A percentile compares a stretch with the other conserved stretches of the same genome.
Evolutionary conservation across 2,888 invertebrate species (phyloP).

Genomic region (Ophioninae sp.): DNA sequence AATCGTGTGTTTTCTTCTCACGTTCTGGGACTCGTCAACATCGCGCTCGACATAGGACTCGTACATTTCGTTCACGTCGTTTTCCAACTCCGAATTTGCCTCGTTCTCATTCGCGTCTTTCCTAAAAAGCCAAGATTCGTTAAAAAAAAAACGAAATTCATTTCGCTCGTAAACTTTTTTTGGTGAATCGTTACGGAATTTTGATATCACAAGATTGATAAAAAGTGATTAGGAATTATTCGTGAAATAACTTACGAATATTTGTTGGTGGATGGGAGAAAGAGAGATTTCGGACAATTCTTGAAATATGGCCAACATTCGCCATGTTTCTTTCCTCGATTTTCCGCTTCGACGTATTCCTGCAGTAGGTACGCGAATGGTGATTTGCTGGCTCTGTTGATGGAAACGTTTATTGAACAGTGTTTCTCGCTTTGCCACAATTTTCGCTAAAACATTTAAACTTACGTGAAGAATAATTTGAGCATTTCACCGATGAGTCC

Average conservation of each 20-base stretch:
- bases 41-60: conserved; percentile 53
- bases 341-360: conserved; percentile 92
- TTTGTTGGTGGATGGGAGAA: conserved; percentile 83
- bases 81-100: conserved; percentile 57
- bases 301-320: conserved; percentile 94
- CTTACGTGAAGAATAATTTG: conserved; percentile 92
- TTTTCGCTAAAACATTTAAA: background rate
- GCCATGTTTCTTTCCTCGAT: conserved; percentile 87
- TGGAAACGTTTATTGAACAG: conserved; percentile 4
- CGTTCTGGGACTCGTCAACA: conserved; percentile 57
- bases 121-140: conserved; percentile 56
- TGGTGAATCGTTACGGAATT: background rate
- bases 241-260: conserved; percentile 80
- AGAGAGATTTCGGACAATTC: conserved; percentile 91
- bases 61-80: conserved; percentile 60
- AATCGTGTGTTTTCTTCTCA: conserved; percentile 65
- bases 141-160: background rate
- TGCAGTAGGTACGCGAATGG: conserved; percentile 88
- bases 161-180: background rate
- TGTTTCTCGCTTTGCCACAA: background rate
- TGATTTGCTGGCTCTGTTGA: conserved; percentile 89
- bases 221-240: background rate
- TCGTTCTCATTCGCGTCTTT: conserved; percentile 69
- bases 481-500: conserved; percentile 92
- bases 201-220: no score